These are phyloP conservation scores for Acestrorhynchus altus DNA, from an alignment of 2,797 vertebrate species.

Conservation along the genomic window DNA sequence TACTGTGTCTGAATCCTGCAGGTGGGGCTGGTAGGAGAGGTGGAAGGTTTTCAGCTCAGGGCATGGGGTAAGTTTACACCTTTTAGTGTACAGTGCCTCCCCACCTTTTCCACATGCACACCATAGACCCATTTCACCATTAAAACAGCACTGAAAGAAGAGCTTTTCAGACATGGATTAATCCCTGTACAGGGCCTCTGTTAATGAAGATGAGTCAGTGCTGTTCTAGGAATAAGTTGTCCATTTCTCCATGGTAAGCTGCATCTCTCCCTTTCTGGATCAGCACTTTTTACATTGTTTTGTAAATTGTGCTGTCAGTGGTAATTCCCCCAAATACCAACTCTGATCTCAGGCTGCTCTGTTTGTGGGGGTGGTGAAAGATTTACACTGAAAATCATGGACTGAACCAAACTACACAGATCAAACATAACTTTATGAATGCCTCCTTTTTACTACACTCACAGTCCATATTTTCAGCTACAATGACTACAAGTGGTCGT, in stretches of 20 bases:
- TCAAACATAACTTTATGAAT: no score
- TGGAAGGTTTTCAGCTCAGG: slow-evolving; percentile 97
- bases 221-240: neutral
- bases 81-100: slow-evolving; percentile 55
- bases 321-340: neutral
- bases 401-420: no score
- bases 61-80: slow-evolving; percentile 92
- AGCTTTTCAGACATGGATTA: neutral
- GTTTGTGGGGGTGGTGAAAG: no score
- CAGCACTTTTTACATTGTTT: neutral
- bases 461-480: no score
- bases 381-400: no score
- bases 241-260: neutral
- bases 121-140: slow-evolving; percentile 59
- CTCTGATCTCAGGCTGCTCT: no score
- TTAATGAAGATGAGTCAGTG: neutral
- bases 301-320: neutral
- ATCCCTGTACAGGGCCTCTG: neutral
- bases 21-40: slow-evolving; percentile 90
- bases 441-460: no score
- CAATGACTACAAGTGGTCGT: no score
- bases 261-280: neutral
- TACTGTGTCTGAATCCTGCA: slow-evolving; percentile 53
- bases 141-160: neutral
- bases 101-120: slow-evolving; percentile 63